phyloP scores from a whole-genome alignment of 2,888 invertebrate species.

The Patella pellucida region DNA sequence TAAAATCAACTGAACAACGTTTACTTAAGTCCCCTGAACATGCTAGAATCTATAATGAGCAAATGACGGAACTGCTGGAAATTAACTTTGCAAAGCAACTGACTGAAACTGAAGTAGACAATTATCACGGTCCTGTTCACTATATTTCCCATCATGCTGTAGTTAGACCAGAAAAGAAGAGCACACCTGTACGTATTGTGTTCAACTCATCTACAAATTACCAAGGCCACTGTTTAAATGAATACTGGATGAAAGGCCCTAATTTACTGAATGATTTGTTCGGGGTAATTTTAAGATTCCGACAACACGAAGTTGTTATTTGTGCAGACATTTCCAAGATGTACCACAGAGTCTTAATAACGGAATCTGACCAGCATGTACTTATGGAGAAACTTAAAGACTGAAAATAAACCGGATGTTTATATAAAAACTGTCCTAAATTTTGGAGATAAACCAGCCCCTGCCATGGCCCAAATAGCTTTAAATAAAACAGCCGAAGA shows the following conservation, averaged over 20 bases:
- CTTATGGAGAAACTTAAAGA: slow-evolving; percentile 22
- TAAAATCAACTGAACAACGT: slow-evolving; percentile 19
- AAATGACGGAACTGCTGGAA: slow-evolving; percentile 1
- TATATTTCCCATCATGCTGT: slow-evolving; percentile 26
- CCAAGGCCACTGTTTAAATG: neutral
- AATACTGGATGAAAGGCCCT: slow-evolving; percentile 18
- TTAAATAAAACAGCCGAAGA: slow-evolving; percentile 17
- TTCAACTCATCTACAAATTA: neutral
- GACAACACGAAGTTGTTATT: neutral
- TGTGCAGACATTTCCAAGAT: slow-evolving; percentile 19
- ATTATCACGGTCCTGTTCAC: slow-evolving; percentile 13
- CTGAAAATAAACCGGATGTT: slow-evolving; percentile 15
- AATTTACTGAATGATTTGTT: slow-evolving; percentile 10
- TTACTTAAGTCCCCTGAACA: neutral
- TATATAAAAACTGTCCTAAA: slow-evolving; percentile 18
- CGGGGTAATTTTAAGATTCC: slow-evolving; percentile 1
- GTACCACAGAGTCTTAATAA: slow-evolving; percentile 22
- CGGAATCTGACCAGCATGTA: slow-evolving; percentile 18
- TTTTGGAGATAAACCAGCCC: slow-evolving; percentile 23
- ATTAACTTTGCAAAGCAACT: slow-evolving; percentile 1
- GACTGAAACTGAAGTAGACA: neutral
- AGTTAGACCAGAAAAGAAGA: slow-evolving; percentile 6
- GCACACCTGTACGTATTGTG: neutral
- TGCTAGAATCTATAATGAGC: slow-evolving; percentile 8
- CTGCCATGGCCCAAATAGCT: slow-evolving; percentile 20